Conservation (phyloP, 2,113 vertebrate genomes). For the Lipotes vexillifer region DNA sequence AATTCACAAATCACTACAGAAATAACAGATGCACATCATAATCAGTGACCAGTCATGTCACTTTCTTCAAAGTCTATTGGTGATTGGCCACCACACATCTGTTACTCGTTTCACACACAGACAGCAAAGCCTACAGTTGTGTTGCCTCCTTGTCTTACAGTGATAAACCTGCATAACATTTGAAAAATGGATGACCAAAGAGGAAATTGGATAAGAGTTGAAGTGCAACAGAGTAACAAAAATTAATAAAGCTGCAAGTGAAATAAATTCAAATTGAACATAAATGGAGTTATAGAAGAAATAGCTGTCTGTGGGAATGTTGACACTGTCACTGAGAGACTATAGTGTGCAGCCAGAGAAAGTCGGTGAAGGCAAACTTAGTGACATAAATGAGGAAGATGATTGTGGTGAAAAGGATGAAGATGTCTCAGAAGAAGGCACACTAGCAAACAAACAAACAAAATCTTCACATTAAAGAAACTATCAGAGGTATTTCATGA, state of each 20-base stretch:
- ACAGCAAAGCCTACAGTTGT: neutral
- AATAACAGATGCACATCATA: neutral
- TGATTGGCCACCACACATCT: neutral
- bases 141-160: neutral
- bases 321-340: neutral
- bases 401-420: neutral
- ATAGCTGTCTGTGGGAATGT: neutral
- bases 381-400: neutral
- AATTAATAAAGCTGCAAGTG: neutral
- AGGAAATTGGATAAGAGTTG: neutral
- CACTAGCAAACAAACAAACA: neutral
- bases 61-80: neutral
- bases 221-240: neutral
- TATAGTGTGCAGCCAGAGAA: neutral
- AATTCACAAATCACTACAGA: neutral
- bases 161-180: neutral
- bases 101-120: neutral
- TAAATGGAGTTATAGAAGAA: neutral
- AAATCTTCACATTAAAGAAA: neutral
- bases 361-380: neutral
- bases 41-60: neutral
- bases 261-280: conserved; percentile 6
- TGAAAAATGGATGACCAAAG: neutral
- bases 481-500: neutral
- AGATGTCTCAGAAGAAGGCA: neutral